A percentile compares a stretch with the other conserved stretches of the same genome.
These are phyloP conservation scores for Nycticorax nycticorax DNA, from an alignment of 2,113 vertebrate species.

Conservation along the genomic window DNA sequence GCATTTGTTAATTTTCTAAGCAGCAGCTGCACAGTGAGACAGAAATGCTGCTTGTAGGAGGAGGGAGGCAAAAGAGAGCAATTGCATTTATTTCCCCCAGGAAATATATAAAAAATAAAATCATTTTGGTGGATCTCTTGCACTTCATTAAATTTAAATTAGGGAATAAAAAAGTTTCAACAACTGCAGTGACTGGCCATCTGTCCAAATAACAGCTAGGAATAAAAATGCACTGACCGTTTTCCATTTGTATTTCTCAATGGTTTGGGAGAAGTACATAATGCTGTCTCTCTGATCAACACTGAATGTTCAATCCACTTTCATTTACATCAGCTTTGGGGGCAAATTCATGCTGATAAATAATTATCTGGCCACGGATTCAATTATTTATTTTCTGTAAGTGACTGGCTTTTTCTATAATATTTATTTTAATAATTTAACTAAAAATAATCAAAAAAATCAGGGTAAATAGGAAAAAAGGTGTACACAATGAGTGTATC, in stretches of 20 bases:
- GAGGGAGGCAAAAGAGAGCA: not conserved
- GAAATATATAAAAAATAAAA: not conserved
- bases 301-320: conserved; percentile 9
- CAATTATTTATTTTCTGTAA: not conserved
- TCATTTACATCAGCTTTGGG: not conserved
- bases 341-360: not conserved
- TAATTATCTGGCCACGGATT: not conserved
- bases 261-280: not conserved
- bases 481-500: not conserved
- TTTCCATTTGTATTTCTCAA: conserved; percentile 33
- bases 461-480: not conserved
- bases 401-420: not conserved
- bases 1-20: not conserved
- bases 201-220: conserved; percentile 37
- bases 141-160: conserved; percentile 57
- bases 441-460: not conserved
- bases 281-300: not conserved
- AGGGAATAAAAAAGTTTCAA: not conserved
- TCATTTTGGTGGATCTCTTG: conserved; percentile 5
- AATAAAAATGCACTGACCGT: conserved; percentile 31
- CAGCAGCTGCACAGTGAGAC: not conserved
- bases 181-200: conserved; percentile 15
- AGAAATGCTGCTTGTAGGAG: not conserved
- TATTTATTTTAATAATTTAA: not conserved
- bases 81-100: not conserved